These are phyloP conservation scores for Amblyopsis hoosieri DNA, from an alignment of 2,797 vertebrate species.

Conservation along the genomic window DNA sequence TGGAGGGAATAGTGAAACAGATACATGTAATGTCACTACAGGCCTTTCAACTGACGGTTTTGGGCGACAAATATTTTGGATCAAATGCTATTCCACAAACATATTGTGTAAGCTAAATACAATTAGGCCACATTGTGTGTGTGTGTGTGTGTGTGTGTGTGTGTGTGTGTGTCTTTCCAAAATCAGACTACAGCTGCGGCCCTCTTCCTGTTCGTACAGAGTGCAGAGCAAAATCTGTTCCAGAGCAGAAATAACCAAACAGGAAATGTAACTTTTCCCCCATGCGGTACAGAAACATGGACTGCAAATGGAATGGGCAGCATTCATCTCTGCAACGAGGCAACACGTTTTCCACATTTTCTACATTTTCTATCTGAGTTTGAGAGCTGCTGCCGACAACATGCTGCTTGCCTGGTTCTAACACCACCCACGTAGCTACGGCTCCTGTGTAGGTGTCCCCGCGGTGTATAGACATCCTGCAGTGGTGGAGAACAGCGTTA, in stretches of 20 bases:
- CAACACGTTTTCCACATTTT: no score
- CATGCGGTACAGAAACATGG: no score
- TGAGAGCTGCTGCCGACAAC: conserved; percentile 46
- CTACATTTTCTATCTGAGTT: conserved; percentile 30
- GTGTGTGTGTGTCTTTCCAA: conserved; percentile 14
- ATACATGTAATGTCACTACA: no score
- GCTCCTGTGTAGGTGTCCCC: conserved; percentile 45
- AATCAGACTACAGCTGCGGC: conserved; percentile 14
- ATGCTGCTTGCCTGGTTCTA: conserved; percentile 42
- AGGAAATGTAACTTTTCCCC: no score
- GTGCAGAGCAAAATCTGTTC: conserved; percentile 1
- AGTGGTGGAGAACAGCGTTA: conserved; percentile 46
- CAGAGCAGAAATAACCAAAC: no score
- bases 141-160: conserved; percentile 11
- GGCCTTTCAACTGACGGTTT: no score
- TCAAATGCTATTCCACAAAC: conserved; percentile 3
- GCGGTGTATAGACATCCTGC: conserved; percentile 38
- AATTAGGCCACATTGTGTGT: no score
- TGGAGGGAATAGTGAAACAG: no score
- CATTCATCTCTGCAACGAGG: no score
- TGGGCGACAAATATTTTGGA: no score
- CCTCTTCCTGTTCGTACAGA: no score
- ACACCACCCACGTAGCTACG: conserved; percentile 51
- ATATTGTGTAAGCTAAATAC: conserved; percentile 6
- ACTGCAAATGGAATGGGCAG: no score